Evolutionary conservation across 2,797 vertebrate genomes (phyloP).

Genomic region (Poeciliopsis turneri): DNA sequence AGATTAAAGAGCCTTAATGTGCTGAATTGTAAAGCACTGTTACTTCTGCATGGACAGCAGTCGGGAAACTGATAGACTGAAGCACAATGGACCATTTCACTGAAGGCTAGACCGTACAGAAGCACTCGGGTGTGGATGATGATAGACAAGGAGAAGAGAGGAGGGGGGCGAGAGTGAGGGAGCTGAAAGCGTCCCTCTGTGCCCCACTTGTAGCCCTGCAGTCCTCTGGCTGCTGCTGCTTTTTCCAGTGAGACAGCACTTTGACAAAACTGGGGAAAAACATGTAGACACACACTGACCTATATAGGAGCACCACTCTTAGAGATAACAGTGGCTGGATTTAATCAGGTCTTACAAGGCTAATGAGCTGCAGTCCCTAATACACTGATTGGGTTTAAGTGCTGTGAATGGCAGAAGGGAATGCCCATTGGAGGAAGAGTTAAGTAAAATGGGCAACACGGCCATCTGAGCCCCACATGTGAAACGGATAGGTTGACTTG

Average conservation of each 20-base stretch:
- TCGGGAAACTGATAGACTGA: constrained; percentile 55
- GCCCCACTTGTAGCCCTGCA: constrained; percentile 51
- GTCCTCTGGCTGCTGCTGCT: constrained; percentile 46
- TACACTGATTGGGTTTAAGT: constrained; percentile 41
- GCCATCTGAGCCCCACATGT: constrained; percentile 19
- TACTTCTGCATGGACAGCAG: constrained; percentile 36
- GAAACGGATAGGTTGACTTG: constrained; percentile 12
- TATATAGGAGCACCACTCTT: constrained; percentile 57
- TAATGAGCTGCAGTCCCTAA: constrained; percentile 29
- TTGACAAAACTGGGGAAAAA: constrained; percentile 56
- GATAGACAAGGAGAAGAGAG: constrained; percentile 43
- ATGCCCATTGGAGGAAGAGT: constrained; percentile 24
- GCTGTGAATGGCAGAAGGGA: constrained; percentile 36
- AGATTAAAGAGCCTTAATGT: constrained; percentile 38
- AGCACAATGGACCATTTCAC: constrained; percentile 68
- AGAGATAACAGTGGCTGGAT: constrained; percentile 30
- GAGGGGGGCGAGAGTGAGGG: constrained; percentile 26
- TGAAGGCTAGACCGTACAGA: constrained; percentile 63
- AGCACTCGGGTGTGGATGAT: constrained; percentile 63
- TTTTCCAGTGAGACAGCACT: constrained; percentile 61
- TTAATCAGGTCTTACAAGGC: constrained; percentile 41
- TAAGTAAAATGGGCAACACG: constrained; percentile 30
- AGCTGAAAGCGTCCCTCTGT: constrained; percentile 59
- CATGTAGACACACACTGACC: constrained; percentile 63
- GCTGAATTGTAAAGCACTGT: constrained; percentile 46